Evolutionary conservation across 2,113 vertebrate genomes (phyloP).

Genomic region (Porphyrio hochstetteri): DNA sequence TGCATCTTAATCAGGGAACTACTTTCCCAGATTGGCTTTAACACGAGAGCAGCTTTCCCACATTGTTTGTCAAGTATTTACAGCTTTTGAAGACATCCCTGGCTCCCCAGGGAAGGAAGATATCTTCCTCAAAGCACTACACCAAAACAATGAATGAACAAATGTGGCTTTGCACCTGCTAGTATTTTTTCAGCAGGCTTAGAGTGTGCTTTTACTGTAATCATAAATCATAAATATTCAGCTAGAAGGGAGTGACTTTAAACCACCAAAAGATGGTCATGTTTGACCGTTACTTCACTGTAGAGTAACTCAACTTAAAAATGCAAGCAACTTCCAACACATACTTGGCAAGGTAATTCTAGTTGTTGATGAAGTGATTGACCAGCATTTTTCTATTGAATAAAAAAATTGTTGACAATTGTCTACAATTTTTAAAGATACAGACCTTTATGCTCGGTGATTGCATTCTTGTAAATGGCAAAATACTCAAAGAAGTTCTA

Average conservation of each 20-base stretch:
- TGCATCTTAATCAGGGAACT: slow-evolving; percentile 11
- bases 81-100: background rate
- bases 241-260: background rate
- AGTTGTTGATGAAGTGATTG: background rate
- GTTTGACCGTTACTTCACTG: background rate
- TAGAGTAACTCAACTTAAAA: background rate
- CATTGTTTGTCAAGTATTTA: slow-evolving; percentile 20
- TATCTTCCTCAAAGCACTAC: background rate
- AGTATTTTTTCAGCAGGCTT: background rate
- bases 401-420: background rate
- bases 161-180: background rate
- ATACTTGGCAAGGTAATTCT: background rate
- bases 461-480: background rate
- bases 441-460: background rate
- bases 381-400: background rate
- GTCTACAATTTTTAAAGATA: background rate
- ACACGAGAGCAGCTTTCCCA: background rate
- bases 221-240: background rate
- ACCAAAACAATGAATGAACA: background rate
- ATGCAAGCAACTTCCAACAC: background rate
- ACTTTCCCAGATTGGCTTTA: background rate
- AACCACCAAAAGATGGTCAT: background rate
- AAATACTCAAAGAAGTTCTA: background rate
- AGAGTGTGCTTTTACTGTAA: background rate
- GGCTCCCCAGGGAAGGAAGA: background rate